A percentile compares a stretch with the other conserved stretches of the same genome.
phyloP scores from a whole-genome alignment of 2,888 invertebrate species.

The Coenonympha arcania region DNA sequence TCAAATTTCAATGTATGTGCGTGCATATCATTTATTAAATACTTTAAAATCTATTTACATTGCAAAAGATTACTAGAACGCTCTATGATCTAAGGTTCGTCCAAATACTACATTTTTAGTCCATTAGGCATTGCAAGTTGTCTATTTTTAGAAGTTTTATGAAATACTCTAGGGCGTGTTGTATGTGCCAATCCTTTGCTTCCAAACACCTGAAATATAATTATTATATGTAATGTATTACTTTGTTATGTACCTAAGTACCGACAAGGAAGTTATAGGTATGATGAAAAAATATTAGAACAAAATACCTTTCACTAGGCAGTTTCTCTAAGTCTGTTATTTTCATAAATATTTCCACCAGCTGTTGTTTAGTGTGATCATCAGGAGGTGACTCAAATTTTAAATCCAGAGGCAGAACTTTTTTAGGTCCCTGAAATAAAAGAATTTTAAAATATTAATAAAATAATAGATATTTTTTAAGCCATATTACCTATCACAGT shows the following conservation, averaged over 20 bases:
- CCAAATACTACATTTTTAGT: no score
- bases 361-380: conserved; percentile 44
- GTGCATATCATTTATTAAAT: no score
- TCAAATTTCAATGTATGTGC: no score
- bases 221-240: no score
- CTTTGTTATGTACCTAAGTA: no score
- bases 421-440: conserved; percentile 42
- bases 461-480: no score
- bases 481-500: no score
- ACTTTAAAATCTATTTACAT: no score
- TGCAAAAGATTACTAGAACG: no score
- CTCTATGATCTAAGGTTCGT: no score
- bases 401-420: conserved; percentile 35
- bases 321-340: conserved; percentile 45
- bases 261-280: no score
- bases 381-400: conserved; percentile 50
- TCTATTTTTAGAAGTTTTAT: conserved; percentile 44
- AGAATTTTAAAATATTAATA: background rate
- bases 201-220: conserved; percentile 75
- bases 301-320: conserved; percentile 43
- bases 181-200: conserved; percentile 77
- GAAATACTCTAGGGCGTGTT: conserved; percentile 51
- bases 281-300: background rate
- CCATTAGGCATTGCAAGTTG: conserved; percentile 31
- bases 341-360: conserved; percentile 49